Evolutionary conservation across 2,113 vertebrate genomes (phyloP).

Genomic region (Odontophorus gujanensis): DNA sequence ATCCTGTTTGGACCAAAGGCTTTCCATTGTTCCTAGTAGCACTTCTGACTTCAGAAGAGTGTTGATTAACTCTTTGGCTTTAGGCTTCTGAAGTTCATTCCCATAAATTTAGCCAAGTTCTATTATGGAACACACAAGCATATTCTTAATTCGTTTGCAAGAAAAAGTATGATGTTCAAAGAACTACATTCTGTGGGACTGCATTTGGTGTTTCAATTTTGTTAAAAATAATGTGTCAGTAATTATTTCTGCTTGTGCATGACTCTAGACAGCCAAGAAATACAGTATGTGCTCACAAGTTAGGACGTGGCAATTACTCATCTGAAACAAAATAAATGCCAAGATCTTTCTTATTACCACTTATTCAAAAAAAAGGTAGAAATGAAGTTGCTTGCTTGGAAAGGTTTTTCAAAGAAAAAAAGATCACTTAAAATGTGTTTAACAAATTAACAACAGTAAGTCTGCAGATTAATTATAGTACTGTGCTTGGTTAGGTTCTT

Average conservation of each 20-base stretch:
- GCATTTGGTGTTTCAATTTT: not conserved
- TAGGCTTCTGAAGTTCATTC: not conserved
- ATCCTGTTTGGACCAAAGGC: not conserved
- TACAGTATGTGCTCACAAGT: not conserved
- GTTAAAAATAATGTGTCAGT: not conserved
- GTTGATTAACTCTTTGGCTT: rapidly evolving
- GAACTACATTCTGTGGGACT: not conserved
- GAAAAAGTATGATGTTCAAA: not conserved
- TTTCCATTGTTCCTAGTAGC: not conserved
- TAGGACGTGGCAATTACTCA: not conserved
- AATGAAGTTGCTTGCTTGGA: not conserved
- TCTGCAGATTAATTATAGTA: not conserved
- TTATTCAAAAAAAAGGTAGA: not conserved
- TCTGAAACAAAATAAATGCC: not conserved
- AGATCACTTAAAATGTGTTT: not conserved
- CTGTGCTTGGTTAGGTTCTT: not conserved
- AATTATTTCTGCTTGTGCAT: not conserved
- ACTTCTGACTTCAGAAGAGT: not conserved
- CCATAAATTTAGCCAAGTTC: not conserved
- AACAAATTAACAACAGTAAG: not conserved
- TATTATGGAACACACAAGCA: not conserved
- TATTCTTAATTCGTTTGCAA: not conserved
- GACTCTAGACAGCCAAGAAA: not conserved
- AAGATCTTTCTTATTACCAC: not conserved
- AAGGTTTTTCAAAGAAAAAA: not conserved